Evolutionary conservation across 2,797 vertebrate species (phyloP), one percentile per base, ranked within the genome.

Genomic region (Coregonus ussuriensis): DNA sequence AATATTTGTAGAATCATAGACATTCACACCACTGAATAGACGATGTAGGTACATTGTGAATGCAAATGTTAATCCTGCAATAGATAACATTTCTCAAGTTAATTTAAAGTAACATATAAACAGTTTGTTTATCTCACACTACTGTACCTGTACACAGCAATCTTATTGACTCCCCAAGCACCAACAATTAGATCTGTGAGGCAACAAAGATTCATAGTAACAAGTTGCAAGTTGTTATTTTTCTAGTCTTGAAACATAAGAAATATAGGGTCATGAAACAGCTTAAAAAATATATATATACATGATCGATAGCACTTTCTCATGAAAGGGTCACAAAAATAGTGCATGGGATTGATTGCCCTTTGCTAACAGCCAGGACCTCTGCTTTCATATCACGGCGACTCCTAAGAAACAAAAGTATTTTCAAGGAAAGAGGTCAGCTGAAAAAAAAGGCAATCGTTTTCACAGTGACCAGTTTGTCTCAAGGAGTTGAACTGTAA

Each of bases 101-200:
- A 47, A 11, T 47, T 47, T 47, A 47, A 47, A 47, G 41, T 47
- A 47, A 47, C 41, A 47, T 11, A 47, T 47, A 47, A 47, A 13
- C 9, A 11, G 41, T 9, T 47, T 47, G 41, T 47, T 47, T 47
- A 13, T 11, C 41, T 47, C 41, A 47, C 41, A 47, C 9, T 47
- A n/a, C 56, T 21, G n/a, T 86, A 96, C 96, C 91, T 89, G 93
- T 96, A 97, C 35, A 96, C 82, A 2, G 86, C 92, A 29, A 94
- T 93, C 81, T 86, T 90, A 84, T 83, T 92, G 0, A 78, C 93
- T 3, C 90, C 93, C 4, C 95, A 95, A 1, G 95, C 96, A 4
- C 96, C 96, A 66, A 97, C 94, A 75, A 96, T 83, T 71, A 97
- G 87, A 90, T 97, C 96, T 97, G 74, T 0, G 47, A 83, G 72